Conservation (phyloP, 2,888 invertebrate species). For the Sipunculus nudus region DNA sequence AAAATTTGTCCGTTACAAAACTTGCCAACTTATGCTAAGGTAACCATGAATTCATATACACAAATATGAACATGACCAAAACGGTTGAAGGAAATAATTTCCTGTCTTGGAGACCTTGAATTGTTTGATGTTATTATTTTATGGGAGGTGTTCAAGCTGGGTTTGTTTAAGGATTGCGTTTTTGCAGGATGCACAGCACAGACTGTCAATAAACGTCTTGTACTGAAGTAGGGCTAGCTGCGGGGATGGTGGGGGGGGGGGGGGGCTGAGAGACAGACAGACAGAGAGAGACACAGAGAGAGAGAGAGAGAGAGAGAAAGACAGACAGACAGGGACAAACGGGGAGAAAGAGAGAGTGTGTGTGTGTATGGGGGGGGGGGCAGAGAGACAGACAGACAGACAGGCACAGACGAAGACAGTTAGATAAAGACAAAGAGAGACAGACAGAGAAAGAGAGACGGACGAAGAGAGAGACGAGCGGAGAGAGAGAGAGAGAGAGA, state of each 20-base stretch:
- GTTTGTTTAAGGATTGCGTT: too few relatives aligned
- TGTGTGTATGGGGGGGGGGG: background rate
- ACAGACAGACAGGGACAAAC: background rate
- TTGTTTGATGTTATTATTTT: too few relatives aligned
- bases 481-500: slow-evolving; percentile 4
- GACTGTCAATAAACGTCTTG: too few relatives aligned
- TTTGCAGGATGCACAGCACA: too few relatives aligned
- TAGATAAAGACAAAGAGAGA: background rate
- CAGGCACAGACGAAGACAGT: background rate
- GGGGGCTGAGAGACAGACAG: slow-evolving; percentile 4
- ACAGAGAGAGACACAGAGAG: slow-evolving; percentile 14
- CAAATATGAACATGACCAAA: too few relatives aligned
- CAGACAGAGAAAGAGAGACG: background rate
- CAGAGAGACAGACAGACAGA: background rate
- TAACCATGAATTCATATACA: too few relatives aligned
- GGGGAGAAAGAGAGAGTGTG: background rate
- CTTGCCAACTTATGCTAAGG: too few relatives aligned
- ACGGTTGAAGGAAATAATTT: too few relatives aligned
- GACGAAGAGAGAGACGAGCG: too few relatives aligned
- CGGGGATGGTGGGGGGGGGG: background rate
- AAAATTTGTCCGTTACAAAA: too few relatives aligned
- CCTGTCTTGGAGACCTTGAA: too few relatives aligned
- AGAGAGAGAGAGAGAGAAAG: slow-evolving; percentile 11
- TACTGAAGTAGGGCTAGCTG: background rate
- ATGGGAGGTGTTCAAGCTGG: too few relatives aligned